Evolutionary conservation across 2,113 vertebrate species (phyloP).

Genomic region (Camelus dromedarius): DNA sequence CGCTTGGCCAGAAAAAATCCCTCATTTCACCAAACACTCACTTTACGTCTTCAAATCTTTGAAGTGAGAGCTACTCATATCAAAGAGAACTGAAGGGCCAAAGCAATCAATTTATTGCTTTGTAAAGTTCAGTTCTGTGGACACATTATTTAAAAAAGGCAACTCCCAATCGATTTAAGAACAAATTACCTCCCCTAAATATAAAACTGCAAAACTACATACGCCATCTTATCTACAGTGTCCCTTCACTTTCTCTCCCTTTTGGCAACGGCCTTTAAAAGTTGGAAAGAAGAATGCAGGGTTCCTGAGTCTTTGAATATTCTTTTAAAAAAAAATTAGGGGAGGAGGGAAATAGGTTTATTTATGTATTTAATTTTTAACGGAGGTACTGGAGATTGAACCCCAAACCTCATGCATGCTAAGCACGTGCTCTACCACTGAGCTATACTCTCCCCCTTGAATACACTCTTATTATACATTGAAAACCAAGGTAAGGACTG

Average conservation of each 20-base stretch:
- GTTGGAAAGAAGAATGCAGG: background rate
- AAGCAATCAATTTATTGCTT: background rate
- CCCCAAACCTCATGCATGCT: too few species aligned
- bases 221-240: background rate
- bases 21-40: background rate
- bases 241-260: background rate
- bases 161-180: background rate
- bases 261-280: background rate
- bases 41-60: background rate
- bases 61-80: background rate
- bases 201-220: constrained; percentile 3
- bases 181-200: background rate
- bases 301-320: background rate
- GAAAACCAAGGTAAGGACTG: background rate
- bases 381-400: too few species aligned
- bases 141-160: constrained; percentile 5
- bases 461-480: background rate
- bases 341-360: too few species aligned
- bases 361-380: background rate
- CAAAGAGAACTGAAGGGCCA: background rate
- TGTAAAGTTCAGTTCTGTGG: background rate
- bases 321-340: background rate
- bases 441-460: background rate
- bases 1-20: background rate
- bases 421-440: too few species aligned